A percentile compares a stretch with the other conserved stretches of the same genome.
These are phyloP conservation scores for Sander lucioperca DNA, from an alignment of 2,113 vertebrate genomes.

Conservation along the genomic window DNA sequence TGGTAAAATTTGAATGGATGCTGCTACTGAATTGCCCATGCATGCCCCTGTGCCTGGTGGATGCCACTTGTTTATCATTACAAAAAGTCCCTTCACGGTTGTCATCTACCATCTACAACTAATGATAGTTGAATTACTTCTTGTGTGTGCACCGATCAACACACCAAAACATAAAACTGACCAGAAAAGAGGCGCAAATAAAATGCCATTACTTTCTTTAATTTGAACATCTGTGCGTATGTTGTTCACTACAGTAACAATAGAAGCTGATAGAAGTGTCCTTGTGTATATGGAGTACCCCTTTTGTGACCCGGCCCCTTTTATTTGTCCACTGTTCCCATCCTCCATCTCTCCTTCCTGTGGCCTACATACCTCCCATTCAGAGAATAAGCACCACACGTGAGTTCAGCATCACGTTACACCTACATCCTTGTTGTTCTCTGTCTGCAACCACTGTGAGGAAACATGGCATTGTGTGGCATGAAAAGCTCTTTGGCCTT, in stretches of 20 bases:
- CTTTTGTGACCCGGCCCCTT: constrained; percentile 11
- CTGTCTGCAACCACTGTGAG: background rate
- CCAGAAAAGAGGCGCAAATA: background rate
- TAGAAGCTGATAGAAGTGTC: constrained; percentile 5
- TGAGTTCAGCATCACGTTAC: constrained; percentile 22
- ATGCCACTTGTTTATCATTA: background rate
- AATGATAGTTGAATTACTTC: background rate
- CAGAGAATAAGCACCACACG: constrained; percentile 38
- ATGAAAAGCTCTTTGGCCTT: constrained; percentile 40
- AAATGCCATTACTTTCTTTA: constrained; percentile 5
- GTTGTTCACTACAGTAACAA: background rate
- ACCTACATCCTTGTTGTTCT: background rate
- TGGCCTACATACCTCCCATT: constrained; percentile 58
- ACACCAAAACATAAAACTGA: background rate
- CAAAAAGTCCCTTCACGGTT: background rate
- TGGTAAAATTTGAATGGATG: background rate
- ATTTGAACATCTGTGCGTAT: constrained; percentile 6
- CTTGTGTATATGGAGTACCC: constrained; percentile 2
- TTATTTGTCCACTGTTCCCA: background rate
- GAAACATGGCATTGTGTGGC: background rate
- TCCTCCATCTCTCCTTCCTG: constrained; percentile 17
- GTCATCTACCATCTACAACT: background rate
- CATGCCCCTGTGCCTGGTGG: background rate
- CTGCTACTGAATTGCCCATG: background rate
- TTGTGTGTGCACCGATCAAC: background rate